These are phyloP conservation scores for Alligator mississippiensis DNA, from an alignment of 2,113 vertebrate genomes.

Conservation along the genomic window DNA sequence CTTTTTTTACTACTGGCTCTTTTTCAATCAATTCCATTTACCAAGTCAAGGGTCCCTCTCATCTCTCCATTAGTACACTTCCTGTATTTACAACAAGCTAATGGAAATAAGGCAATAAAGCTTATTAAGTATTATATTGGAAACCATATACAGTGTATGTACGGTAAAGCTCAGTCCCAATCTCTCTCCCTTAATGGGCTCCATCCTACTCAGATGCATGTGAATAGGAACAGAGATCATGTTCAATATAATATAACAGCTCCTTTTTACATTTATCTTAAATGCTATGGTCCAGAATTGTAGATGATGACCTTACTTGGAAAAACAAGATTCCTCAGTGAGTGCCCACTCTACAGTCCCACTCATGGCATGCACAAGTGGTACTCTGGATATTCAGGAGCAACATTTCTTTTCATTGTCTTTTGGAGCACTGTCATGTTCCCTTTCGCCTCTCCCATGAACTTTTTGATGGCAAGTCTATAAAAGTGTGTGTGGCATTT, in stretches of 20 bases:
- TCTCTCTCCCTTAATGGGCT: not conserved
- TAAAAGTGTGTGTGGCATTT: not conserved
- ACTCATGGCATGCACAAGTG: not conserved
- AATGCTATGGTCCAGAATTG: not conserved
- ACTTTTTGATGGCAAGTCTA: accelerated
- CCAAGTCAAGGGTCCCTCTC: conserved; percentile 38
- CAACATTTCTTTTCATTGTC: not conserved
- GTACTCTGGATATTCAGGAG: not conserved
- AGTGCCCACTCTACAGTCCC: not conserved
- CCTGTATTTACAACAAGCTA: conserved; percentile 17
- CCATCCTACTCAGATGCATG: not conserved
- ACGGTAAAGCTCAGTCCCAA: not conserved
- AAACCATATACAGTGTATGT: not conserved
- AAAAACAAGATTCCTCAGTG: not conserved
- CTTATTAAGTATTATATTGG: not conserved
- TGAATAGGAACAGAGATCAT: not conserved
- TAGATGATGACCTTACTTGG: not conserved
- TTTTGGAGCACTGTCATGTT: not conserved
- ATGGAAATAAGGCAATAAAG: conserved; percentile 44
- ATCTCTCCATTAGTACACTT: conserved; percentile 43
- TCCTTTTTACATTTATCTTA: not conserved
- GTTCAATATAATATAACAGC: not conserved
- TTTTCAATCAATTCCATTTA: conserved; percentile 21
- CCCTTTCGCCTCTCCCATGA: not conserved
- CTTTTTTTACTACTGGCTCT: not conserved